Evolutionary conservation across 1,140 invertebrate species (phyloP), one percentile per base, ranked within the genome.

Genomic region (Papilio glaucus): DNA sequence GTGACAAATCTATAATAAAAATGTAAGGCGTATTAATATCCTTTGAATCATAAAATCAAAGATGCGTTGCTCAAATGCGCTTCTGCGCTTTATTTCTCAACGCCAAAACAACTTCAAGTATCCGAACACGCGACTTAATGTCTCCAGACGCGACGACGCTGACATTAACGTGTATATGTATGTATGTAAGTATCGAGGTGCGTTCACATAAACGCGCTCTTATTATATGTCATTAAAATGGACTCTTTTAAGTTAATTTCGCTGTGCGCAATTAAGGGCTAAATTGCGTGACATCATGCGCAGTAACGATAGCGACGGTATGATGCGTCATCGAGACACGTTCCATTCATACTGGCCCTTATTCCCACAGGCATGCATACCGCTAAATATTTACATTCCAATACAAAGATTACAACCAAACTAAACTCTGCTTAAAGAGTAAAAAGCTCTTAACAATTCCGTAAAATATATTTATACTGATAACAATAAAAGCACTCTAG

Each of bases 281-380:
- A 84, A 85, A 85, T 86, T 79, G 82, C 78, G 81, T 84, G 83
- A 88, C 84, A 86, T 85, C 87, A 87, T 89, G 83, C 82, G 82
- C 83, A 79, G 78, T 77, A 81, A 76, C 77, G 74, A 84, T 83
- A 86, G 81, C 80, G 82, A 77, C 81, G 80, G 72, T 70, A 73
- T 71, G 80, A 87, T 91, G 87, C 86, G 87, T 91, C 89, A 91
- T 84, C 75, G 79, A 69, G 74, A 79, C 62, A 53, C 67, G 71
- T 70, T 71, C 72, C 73, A 77, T 77, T 79, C 67, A 69, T 69
- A 69, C 42, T 33, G 67, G 41, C 67, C 67, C 67, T 69, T 69
- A 69, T 69, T 69, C 67, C 67, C 42, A 69, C 42, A 69, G 42
- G 67, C 67, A 49, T 49, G 67, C 26, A 21, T 29, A 26, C 45